phyloP scores from a whole-genome alignment of 1,140 invertebrate genomes.

The Calliphora vicina region DNA sequence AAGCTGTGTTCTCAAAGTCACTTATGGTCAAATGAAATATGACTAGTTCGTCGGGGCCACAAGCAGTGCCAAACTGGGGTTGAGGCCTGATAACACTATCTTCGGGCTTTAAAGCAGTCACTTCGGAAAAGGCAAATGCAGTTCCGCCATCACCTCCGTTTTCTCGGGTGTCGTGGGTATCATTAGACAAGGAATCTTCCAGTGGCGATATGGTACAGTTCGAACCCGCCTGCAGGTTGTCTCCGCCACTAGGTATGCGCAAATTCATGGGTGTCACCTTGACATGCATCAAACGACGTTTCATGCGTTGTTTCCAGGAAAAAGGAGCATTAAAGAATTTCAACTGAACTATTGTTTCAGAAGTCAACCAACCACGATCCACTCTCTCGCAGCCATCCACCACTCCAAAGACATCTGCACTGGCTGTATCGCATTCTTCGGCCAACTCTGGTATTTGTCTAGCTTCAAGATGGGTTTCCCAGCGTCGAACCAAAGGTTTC shows the following conservation, averaged over 20 bases:
- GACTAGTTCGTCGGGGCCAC: conserved; percentile 77
- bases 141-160: conserved; percentile 65
- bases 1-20: conserved; percentile 78
- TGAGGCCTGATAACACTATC: conserved; percentile 75
- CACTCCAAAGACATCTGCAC: conserved; percentile 71
- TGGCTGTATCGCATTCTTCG: conserved; percentile 48
- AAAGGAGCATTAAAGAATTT: conserved; percentile 87
- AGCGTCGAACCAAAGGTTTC: conserved; percentile 75
- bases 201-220: conserved; percentile 51
- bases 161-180: conserved; percentile 66
- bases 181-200: conserved; percentile 69
- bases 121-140: conserved; percentile 68
- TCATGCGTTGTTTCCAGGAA: conserved; percentile 79
- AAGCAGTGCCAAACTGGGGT: conserved; percentile 83
- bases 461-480: conserved; percentile 84
- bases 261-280: conserved; percentile 84
- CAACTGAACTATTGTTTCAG: conserved; percentile 86
- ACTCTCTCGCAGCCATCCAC: conserved; percentile 71
- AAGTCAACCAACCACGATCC: conserved; percentile 86
- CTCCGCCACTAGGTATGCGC: conserved; percentile 62
- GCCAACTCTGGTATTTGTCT: conserved; percentile 65
- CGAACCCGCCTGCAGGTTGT: conserved; percentile 36
- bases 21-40: conserved; percentile 82
- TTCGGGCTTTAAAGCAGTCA: conserved; percentile 68
- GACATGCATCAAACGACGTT: conserved; percentile 73